Evolutionary conservation across 2,888 invertebrate species (phyloP).

Genomic region (Tipula unca): DNA sequence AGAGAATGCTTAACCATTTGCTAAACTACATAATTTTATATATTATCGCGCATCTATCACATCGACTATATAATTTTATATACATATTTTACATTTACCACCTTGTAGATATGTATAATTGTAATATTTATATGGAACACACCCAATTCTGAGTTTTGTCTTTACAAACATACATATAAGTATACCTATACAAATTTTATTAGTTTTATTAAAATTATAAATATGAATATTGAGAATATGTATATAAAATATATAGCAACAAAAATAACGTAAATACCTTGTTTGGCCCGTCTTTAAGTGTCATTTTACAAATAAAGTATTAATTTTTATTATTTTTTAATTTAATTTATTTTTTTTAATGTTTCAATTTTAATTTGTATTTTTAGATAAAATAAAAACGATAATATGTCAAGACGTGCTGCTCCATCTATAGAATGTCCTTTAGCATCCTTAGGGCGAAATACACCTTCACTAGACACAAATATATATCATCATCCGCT

Average conservation of each 20-base stretch:
- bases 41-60: background rate
- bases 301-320: background rate
- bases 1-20: background rate
- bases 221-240: background rate
- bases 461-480: constrained; percentile 39
- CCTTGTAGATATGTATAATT: background rate
- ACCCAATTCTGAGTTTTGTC: background rate
- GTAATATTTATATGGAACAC: background rate
- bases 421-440: constrained; percentile 49
- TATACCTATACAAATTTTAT: background rate
- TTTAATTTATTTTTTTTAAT: constrained; percentile 14
- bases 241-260: background rate
- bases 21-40: background rate
- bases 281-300: background rate
- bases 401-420: constrained; percentile 40
- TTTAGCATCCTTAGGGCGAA: constrained; percentile 49
- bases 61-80: background rate
- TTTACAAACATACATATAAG: background rate
- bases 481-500: constrained; percentile 41
- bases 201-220: background rate
- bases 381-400: constrained; percentile 9
- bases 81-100: background rate
- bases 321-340: background rate
- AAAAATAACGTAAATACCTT: background rate
- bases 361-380: background rate